A percentile compares a stretch with the other conserved stretches of the same genome.
phyloP scores from a whole-genome alignment of 2,797 vertebrate species.

The Podargus strigoides region DNA sequence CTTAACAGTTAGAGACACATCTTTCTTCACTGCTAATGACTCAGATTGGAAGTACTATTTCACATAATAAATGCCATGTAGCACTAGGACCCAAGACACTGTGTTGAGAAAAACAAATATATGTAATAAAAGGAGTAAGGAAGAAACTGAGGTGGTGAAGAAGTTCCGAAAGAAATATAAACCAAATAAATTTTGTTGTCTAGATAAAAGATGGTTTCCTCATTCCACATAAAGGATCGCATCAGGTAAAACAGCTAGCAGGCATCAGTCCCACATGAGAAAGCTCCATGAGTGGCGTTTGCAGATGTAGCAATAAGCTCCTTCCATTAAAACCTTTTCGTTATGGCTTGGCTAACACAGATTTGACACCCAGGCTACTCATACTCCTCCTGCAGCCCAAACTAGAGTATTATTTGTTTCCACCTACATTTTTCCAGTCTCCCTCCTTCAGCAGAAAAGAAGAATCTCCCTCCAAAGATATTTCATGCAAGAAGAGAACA shows the following conservation, averaged over 20 bases:
- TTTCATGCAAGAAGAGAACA: neutral
- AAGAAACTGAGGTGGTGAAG: neutral
- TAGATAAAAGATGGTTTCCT: neutral
- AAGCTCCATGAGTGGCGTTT: neutral
- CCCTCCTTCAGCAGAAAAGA: neutral
- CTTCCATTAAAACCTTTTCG: neutral
- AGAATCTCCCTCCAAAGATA: neutral
- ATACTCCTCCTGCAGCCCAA: neutral
- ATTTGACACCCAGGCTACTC: neutral
- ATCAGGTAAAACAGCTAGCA: neutral
- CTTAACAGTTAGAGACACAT: neutral
- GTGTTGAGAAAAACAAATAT: neutral
- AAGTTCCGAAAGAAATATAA: neutral
- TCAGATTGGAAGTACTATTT: neutral
- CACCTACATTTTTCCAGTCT: neutral
- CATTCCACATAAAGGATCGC: neutral
- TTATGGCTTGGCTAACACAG: neutral
- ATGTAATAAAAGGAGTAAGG: neutral
- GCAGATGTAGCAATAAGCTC: neutral
- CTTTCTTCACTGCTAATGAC: neutral
- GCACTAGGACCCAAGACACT: neutral
- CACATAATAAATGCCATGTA: neutral
- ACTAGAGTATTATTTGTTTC: neutral
- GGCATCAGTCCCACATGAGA: neutral
- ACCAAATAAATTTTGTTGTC: neutral